Conservation (phyloP, 2,888 invertebrate genomes). For the Abrostola triplasia region DNA sequence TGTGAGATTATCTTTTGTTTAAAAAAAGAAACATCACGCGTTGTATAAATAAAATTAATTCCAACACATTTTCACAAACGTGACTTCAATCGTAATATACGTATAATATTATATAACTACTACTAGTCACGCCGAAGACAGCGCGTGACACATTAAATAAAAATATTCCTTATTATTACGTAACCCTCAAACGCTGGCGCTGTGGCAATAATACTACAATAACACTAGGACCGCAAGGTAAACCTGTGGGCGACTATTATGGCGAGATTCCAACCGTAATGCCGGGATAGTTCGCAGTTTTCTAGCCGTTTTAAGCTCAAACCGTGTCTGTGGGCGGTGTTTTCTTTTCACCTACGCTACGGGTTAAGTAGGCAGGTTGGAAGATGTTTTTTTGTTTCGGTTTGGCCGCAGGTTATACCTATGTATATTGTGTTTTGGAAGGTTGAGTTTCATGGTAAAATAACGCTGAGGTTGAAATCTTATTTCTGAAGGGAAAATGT, state of each 20-base stretch:
- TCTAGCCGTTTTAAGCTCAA: conserved; percentile 35
- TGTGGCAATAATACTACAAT: conserved; percentile 47
- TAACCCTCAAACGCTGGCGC: conserved; percentile 47
- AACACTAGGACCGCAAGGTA: conserved; percentile 39
- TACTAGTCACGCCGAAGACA: neutral
- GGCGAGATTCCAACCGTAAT: conserved; percentile 53
- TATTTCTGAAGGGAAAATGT: too few species aligned
- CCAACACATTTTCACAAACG: neutral
- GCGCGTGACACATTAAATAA: conserved; percentile 28
- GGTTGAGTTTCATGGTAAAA: neutral
- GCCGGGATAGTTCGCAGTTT: conserved; percentile 49
- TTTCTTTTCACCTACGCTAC: conserved; percentile 27
- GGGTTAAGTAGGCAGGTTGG: conserved; percentile 38
- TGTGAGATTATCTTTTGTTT: too few species aligned
- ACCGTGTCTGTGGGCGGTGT: conserved; percentile 32
- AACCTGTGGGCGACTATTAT: conserved; percentile 48
- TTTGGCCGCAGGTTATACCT: conserved; percentile 13
- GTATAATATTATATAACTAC: neutral
- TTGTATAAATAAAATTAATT: too few species aligned
- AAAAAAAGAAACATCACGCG: too few species aligned
- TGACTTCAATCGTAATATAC: neutral
- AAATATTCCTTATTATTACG: conserved; percentile 38
- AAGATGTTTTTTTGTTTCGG: conserved; percentile 16
- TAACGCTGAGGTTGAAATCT: neutral
- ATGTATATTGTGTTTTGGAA: conserved; percentile 4